phyloP scores from a whole-genome alignment of 2,888 invertebrate genomes.

The Erpobdella octoculata region DNA sequence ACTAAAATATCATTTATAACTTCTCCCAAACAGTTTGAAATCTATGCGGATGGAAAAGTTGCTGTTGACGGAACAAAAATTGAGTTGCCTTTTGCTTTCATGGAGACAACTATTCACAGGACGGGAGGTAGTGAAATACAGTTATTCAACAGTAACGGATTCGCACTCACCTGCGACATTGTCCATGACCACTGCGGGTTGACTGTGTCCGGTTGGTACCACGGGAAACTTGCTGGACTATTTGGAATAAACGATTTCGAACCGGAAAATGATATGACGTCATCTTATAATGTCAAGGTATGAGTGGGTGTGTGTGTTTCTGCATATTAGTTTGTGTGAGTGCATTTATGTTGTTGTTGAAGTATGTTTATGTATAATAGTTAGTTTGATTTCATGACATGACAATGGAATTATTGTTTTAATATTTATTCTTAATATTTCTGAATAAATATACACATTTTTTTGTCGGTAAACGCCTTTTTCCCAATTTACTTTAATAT shows the following conservation, averaged over 20 bases:
- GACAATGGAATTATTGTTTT: no score
- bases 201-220: conserved; percentile 77
- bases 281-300: no score
- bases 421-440: no score
- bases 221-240: conserved; percentile 75
- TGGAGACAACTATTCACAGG: conserved; percentile 48
- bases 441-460: no score
- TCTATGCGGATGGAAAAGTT: conserved; percentile 40
- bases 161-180: conserved; percentile 51
- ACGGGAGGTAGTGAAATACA: conserved; percentile 34
- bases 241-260: conserved; percentile 87
- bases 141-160: conserved; percentile 55
- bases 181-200: conserved; percentile 62
- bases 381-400: no score
- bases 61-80: conserved; percentile 31
- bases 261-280: conserved; percentile 64
- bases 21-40: conserved; percentile 41
- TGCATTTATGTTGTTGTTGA: no score
- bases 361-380: no score
- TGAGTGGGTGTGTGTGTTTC: no score
- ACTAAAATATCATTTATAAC: not conserved
- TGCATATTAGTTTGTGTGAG: no score
- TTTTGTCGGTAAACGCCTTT: no score
- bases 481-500: no score
- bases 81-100: conserved; percentile 63